Evolutionary conservation across 2,797 vertebrate species (phyloP), one percentile per base, ranked within the genome.

Genomic region (Cyprinella venusta): DNA sequence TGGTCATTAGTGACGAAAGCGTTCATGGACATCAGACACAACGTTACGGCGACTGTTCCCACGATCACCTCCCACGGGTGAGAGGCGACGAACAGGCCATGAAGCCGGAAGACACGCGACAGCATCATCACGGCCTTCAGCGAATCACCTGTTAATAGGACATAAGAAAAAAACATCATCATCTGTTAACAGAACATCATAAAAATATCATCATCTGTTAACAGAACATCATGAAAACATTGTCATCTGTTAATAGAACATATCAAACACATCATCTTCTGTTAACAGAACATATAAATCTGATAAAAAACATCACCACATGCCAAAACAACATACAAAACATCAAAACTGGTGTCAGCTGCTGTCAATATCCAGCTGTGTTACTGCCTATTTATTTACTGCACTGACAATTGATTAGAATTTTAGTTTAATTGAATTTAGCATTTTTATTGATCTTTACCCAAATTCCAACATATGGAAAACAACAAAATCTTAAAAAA

Each of bases 11-110:
- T 96, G 1, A 96, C 96, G 86, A 99, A 98, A 96, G 98, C 97
- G 90, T 99, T 99, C 98, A 98, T 99, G 83, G 98, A 99, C 96
- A 98, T 96, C 96, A 99, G 96, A 81, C 97, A 99, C 92, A 99
- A 96, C 54, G 97, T 99, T 71, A 99, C 92, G 19, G 97, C 98
- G 84, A 99, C 96, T 0, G 98, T 99, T 33, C 97, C 96, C 52
- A 99, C 97, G 26, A 99, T 99, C 86, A 99, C 97, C 92, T 99
- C 98, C 97, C 97, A 98, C 15, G 98, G 97, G 84, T 99, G 98
- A 42, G 97, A 98, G 84, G 98, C 98, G 88, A 99, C 97, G 86
- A 98, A 95, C 85, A 97, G 96, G 86, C 98, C 98, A 0, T 99
- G 98, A 92, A 97, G 92, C 78, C 95, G 94, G 91, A 99, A 99